Evolutionary conservation across 2,113 vertebrate genomes (phyloP), one percentile per base, ranked within the genome.

Genomic region (Neolamprologus variostigma): DNA sequence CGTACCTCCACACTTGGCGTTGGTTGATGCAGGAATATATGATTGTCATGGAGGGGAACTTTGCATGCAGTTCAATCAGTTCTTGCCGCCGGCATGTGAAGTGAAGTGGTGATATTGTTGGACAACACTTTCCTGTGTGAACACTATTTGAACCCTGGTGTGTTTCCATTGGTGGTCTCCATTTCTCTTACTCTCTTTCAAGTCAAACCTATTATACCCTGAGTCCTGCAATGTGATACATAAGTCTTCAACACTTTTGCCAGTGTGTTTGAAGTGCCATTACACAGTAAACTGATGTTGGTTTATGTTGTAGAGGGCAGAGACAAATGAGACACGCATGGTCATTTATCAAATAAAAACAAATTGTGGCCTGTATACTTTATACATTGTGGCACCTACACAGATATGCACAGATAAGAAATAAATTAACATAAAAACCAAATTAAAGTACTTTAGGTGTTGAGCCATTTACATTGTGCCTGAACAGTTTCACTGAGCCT

Each of bases 21-120:
- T 63, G 0, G 6, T 63, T 63, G 59, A 63, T 63, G 17, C 59
- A 35, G 31, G 59, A 63, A 63, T 63, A 5, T 63, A 63, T 63
- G 59, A 63, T 63, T 63, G 9, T 35, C 59, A 63, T 63, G 28
- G 59, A 63, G 28, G 59, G 28, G 9, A 63, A 63, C 59, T 63
- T 35, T 35, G 59, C 59, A 63, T 35, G 59, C 59, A 35, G 59
- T 63, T 63, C 31, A 63, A 63, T 63, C 31, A 11, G 28, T 63
- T 33, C 28, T 63, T 63, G 6, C 59, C 9, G 1, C 31, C 6
- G 4, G 59, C 28, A 63, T 4, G 63, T 17, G 26, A 59, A 59
- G 55, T 59, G 55, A 82, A 90, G 85, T 86, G 76, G 83, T 28
- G 47, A 88, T 89, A 80, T 31, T 90, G 87, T 88, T 73, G 88